Evolutionary conservation across 37 sponge, comb jelly and placozoan genomes (phyloP), one percentile per base, ranked within the genome.

Genomic region (Aplysina aerophoba): DNA sequence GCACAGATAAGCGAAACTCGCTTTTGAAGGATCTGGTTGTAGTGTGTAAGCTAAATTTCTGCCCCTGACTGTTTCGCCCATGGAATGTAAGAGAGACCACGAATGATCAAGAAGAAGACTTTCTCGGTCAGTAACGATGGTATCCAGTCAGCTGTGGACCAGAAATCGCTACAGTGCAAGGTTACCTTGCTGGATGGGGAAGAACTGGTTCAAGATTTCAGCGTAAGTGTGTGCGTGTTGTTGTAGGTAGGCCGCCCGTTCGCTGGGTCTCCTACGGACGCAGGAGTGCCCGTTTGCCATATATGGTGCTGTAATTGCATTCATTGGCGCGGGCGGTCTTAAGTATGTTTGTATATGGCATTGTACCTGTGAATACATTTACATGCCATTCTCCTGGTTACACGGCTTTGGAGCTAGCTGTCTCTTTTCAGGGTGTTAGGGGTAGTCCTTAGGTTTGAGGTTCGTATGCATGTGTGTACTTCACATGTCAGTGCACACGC

Each of bases 111-210:
- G 40, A 75, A 75, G 50, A 75, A 41, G 54, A 75, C 78, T 11
- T 75, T 75, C 37, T 6, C 78, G 24, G 54, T 75, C 20, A 17
- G 44, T 1, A 75, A 75, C 25, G 78, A 75, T 16, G 78, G 54
- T 36, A 75, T 24, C 4, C 54, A 6, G 5, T 24, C 78, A 13
- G 78, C 37, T 16, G 12, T 75, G 25, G 78, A 75, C 54, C 31
- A 11, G 8, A 75, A 36, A 54, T 40, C 22, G 0, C 66, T 86
- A 53, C 80, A 83, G 44, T 90, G 87, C 39, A 41, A 72, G 55
- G 91, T 90, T 22, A 62, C 22, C 28, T 80, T 90, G 31, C 57
- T 90, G 58, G 87, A 90, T 78, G 91, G 91, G 5, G 53, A 39
- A 60, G 87, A 86, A 22, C 17, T 86, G 15, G 28, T 75, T 24